Evolutionary conservation across 2,888 invertebrate species (phyloP), one percentile per base, ranked within the genome.

Genomic region (Onchidella celtica): DNA sequence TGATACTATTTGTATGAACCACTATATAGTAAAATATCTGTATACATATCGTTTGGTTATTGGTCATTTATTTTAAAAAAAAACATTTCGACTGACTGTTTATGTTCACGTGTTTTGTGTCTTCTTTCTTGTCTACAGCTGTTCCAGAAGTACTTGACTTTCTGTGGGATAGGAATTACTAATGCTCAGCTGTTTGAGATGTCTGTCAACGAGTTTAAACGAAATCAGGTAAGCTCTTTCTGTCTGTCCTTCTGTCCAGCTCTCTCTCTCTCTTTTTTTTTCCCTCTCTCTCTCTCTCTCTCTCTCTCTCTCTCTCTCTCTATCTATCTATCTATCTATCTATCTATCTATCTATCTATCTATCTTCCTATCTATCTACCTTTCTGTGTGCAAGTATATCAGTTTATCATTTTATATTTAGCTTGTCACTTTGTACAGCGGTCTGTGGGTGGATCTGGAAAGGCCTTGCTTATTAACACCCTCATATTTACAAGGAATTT

Each of bases 111-210:
- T 27, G 3, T 47, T 65, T 57, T n/a, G 59, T 66, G 63, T 4
- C 57, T 2, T 57, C 57, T 1, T 47, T n/a, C n/a, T n/a, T n/a
- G n/a, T n/a, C n/a, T n/a, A 81, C 91, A 95, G 95, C 96, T 98
- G 79, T 98, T 98, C 94, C 95, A 96, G 82, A 96, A 97, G 90
- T 98, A 98, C 94, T 95, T 99, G 84, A 98, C 97, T 27, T 99
- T 99, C 94, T 98, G 98, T 93, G 98, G 98, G 32, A 98, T 99
- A 88, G 98, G 98, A 2, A 95, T 98, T 78, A 98, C 98, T 93
- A 99, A 99, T 94, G 98, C 98, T 34, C 98, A 98, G 93, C 95
- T 98, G 32, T 98, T 98, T 93, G 98, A 98, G 94, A 96, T 98
- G 89, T 98, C 98, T 40, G 97, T 98, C 21, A 95, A 97, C 89